Evolutionary conservation across 1,140 invertebrate genomes (phyloP), one percentile per base, ranked within the genome.

Genomic region (Phortica variegata): DNA sequence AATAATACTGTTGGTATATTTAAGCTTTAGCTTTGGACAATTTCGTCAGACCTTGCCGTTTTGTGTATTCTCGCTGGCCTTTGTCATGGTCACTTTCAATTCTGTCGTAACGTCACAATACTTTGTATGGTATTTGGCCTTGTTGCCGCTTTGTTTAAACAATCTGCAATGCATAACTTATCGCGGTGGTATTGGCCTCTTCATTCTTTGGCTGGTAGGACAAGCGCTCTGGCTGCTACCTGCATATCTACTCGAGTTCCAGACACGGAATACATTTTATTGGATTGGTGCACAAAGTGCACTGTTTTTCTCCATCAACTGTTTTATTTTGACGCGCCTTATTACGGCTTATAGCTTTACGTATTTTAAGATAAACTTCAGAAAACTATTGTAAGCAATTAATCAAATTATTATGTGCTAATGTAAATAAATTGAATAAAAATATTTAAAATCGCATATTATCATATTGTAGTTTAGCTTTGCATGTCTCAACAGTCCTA

Each of bases 71-170:
- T 76, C 85, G 1, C 84, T 92, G 65, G 89, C 94, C 0, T 89
- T 93, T 55, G 82, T 90, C 3, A 87, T 98, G 68, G 97, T 99
- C 0, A 87, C 87, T 4, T 96, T 92, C 59, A 99, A 99, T 79
- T 92, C 94, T 72, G 96, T 99, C 0, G 84, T 95, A 53, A 99
- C 97, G 9, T 95, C 93, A 13, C 95, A 99, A 78, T 99, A 98
- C 77, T 98, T 98, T 63, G 81, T 98, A 29, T 98, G 97, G 96
- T 97, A 95, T 73, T 74, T 98, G 26, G 89, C 89, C 13, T 69
- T 97, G 7, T 76, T 98, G 13, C 94, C 95, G 1, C 55, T 91
- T 32, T 90, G 82, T 69, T 81, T 84, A 10, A 88, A 84, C 18
- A 81, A 84, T 70, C 80, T 91, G 3, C 78, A 80, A 49, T 59